Evolutionary conservation across 2,113 vertebrate species (phyloP), one percentile per base, ranked within the genome.

Genomic region (Oreochromis spilurus): DNA sequence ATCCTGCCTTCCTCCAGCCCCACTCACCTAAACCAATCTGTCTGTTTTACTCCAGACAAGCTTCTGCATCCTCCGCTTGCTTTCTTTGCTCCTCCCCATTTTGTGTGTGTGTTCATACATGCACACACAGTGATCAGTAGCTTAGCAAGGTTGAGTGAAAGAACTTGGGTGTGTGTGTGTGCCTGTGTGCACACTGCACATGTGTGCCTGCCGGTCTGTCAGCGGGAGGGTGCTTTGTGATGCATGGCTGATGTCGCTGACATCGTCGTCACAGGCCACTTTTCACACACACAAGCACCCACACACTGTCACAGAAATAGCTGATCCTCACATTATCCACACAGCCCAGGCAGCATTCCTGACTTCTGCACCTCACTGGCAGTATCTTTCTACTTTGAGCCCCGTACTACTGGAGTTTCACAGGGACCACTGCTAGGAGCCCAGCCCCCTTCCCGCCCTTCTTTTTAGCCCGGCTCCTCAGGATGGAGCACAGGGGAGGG

Each of bases 401-500:
- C 85, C 81, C 81, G 21, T 34, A 26, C 88, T 57, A 92, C 91
- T 91, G 94, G 92, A 87, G 89, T 89, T 88, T 82, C 77, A 40
- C 43, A 82, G 87, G 85, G 92, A 95, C 87, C 50, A 65, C 81
- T 87, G 21, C 72, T 91, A 84, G 91, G 91, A 94, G 87, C 91
- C 93, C 84, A 92, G 92, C 87, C 82, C 83, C 84, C 92, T 78
- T 86, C 81, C 81, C 43, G 24, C 87, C 82, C 86, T 87, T 86
- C 9, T 88, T 90, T 88, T 90, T 48, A 78, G 62, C 87, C 87
- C 81, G 10, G 90, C 94, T 95, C 94, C 92, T 88, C 91, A 94
- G 84, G 65, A 97, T 97, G 96, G 96, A 97, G 95, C 95, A 88
- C 3, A 95, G 92, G 95, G 93, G 90, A 86, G 88, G 94, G 93